phyloP scores from a whole-genome alignment of 1,140 invertebrate species.

The Temnothorax nylanderi region DNA sequence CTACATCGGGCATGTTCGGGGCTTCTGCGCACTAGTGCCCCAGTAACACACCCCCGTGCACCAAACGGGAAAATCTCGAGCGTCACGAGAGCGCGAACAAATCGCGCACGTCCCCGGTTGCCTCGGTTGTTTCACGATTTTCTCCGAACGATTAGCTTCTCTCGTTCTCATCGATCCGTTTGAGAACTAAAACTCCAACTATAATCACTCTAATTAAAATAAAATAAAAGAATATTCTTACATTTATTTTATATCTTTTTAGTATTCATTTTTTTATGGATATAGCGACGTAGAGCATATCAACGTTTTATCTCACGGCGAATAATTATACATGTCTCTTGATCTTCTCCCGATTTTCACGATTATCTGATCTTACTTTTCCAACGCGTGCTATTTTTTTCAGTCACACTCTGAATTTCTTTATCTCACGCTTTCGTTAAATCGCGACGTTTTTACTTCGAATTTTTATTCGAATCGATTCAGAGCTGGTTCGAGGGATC shows the following conservation, averaged over 20 bases:
- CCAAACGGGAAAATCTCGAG: constrained; percentile 65
- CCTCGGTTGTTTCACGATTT: background rate
- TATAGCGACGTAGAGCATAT: background rate
- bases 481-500: background rate
- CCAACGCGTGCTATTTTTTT: background rate
- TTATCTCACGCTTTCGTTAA: background rate
- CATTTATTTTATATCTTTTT: constrained; percentile 8
- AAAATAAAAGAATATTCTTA: background rate
- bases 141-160: background rate
- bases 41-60: constrained; percentile 83
- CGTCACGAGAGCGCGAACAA: constrained; percentile 63
- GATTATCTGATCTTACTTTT: background rate
- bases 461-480: background rate
- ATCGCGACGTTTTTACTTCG: background rate
- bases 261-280: background rate
- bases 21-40: constrained; percentile 84
- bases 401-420: background rate
- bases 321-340: background rate
- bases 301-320: background rate
- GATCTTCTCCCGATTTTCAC: background rate
- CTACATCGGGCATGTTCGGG: constrained; percentile 73
- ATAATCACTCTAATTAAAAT: background rate
- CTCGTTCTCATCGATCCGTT: background rate
- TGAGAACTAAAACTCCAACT: background rate
- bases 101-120: background rate